Conservation (phyloP, 92 coral and sea anemone species). For the Epizoanthus fatuus region DNA sequence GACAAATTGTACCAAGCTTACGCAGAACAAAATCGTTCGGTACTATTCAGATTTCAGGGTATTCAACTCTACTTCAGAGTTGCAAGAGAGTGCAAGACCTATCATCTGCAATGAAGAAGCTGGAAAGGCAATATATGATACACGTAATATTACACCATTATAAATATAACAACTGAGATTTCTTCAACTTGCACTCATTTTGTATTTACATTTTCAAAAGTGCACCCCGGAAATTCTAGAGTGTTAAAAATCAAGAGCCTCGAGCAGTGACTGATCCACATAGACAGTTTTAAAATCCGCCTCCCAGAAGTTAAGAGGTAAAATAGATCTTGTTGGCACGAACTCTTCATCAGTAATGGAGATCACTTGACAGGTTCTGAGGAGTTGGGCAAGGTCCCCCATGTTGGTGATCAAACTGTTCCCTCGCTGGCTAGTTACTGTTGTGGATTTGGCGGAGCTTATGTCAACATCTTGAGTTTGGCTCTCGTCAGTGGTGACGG, state of each 20-base stretch:
- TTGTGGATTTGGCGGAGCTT: constrained; percentile 11
- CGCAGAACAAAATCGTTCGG: no score
- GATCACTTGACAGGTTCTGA: constrained; percentile 72
- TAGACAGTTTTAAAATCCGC: constrained; percentile 8
- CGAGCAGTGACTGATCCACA: constrained; percentile 6
- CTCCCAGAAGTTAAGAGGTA: constrained; percentile 88
- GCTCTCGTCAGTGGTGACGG: background rate
- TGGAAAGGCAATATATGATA: no score
- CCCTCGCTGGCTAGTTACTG: constrained; percentile 7
- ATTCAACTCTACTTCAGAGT: no score
- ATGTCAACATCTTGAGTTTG: background rate
- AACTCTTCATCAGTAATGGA: constrained; percentile 76
- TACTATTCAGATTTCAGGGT: no score
- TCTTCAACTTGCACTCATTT: background rate
- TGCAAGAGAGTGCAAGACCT: no score
- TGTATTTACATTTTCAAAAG: background rate
- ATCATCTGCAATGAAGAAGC: no score
- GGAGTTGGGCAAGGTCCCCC: constrained; percentile 59
- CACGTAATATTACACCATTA: no score
- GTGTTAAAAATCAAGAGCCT: constrained; percentile 37
- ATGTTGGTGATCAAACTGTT: constrained; percentile 49
- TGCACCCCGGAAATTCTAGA: background rate
- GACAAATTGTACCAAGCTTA: no score
- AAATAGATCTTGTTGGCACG: constrained; percentile 62
- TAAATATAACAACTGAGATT: no score